These are phyloP conservation scores for Tetrapedia diversipes DNA, from an alignment of 2,888 invertebrate genomes.

Conservation along the genomic window DNA sequence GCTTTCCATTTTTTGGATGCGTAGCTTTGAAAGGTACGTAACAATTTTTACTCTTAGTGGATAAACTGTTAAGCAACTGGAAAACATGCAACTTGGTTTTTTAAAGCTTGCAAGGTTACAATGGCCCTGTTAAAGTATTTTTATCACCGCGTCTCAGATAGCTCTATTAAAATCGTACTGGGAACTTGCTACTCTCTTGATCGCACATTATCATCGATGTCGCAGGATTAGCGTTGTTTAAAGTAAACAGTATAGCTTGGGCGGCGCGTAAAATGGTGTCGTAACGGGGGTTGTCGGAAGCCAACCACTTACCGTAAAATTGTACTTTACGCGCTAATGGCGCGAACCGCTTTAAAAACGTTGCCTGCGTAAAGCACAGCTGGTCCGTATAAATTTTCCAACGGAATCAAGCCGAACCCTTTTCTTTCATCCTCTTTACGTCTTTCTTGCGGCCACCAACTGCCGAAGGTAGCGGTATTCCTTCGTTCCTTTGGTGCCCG, in stretches of 20 bases:
- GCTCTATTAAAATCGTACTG: slow-evolving; percentile 10
- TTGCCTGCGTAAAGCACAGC: slow-evolving; percentile 50
- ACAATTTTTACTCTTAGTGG: too few species aligned
- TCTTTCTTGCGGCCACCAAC: slow-evolving; percentile 28
- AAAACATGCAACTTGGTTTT: too few species aligned
- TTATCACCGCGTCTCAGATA: background rate
- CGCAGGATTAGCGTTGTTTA: slow-evolving; percentile 21
- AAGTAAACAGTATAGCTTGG: slow-evolving; percentile 27
- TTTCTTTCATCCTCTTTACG: slow-evolving; percentile 33
- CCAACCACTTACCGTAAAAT: slow-evolving; percentile 67
- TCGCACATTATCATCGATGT: slow-evolving; percentile 26
- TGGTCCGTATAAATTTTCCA: slow-evolving; percentile 61
- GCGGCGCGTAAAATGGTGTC: slow-evolving; percentile 35
- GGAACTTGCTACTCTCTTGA: slow-evolving; percentile 19
- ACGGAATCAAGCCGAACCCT: slow-evolving; percentile 48
- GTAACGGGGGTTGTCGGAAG: slow-evolving; percentile 50
- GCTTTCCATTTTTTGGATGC: too few species aligned
- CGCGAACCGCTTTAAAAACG: slow-evolving; percentile 43
- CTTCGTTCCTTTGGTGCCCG: slow-evolving; percentile 21
- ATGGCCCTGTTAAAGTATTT: background rate
- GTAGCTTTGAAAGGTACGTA: too few species aligned
- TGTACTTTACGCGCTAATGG: slow-evolving; percentile 52
- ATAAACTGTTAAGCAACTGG: too few species aligned
- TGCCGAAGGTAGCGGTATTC: slow-evolving; percentile 34
- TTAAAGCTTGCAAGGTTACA: too few species aligned